phyloP scores from a whole-genome alignment of 2,113 vertebrate species.

The Passer domesticus region DNA sequence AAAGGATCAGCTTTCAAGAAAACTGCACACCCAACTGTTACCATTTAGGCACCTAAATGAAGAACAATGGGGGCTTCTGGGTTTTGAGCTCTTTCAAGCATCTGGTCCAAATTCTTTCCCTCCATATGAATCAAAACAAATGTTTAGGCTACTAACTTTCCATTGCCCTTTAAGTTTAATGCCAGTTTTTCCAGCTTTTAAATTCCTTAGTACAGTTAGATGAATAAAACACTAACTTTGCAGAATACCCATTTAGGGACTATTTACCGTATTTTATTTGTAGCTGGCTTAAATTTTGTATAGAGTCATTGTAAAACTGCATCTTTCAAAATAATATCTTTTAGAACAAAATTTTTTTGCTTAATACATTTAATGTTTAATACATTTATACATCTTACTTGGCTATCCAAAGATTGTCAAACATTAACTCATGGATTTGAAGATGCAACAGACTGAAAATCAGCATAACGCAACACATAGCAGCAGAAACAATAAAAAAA shows the following conservation, averaged over 20 bases:
- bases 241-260: conserved; percentile 3
- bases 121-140: conserved; percentile 65
- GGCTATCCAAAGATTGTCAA: not conserved
- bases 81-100: conserved; percentile 52
- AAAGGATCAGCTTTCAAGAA: conserved; percentile 50
- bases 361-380: not conserved
- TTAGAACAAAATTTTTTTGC: not conserved
- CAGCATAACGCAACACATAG: not conserved
- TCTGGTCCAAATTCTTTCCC: conserved; percentile 66
- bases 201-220: conserved; percentile 36
- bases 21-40: conserved; percentile 40
- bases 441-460: not conserved
- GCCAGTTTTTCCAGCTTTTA: conserved; percentile 55
- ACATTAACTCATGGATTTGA: not conserved
- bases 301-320: not conserved
- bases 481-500: not conserved
- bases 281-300: not conserved
- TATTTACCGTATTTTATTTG: conserved; percentile 21
- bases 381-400: not conserved
- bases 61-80: conserved; percentile 49
- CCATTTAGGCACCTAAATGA: conserved; percentile 64
- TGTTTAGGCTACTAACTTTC: conserved; percentile 69
- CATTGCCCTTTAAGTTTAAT: conserved; percentile 44
- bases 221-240: conserved; percentile 48
- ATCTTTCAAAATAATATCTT: not conserved